Conservation (phyloP, 2,113 vertebrate genomes). For the Podiceps cristatus region DNA sequence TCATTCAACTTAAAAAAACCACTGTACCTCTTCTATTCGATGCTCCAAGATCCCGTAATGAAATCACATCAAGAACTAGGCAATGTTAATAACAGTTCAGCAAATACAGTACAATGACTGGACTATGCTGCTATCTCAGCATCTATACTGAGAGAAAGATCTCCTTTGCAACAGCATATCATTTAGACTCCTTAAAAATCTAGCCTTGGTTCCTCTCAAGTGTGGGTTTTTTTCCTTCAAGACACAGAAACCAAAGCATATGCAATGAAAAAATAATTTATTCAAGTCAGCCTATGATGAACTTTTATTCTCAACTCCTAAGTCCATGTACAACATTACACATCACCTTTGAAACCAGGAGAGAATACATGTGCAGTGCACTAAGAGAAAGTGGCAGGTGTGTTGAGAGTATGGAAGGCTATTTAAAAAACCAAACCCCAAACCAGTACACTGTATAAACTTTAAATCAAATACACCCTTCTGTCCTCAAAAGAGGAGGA, state of each 20-base stretch:
- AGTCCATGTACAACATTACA: not conserved
- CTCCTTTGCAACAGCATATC: not conserved
- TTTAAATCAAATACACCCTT: not conserved
- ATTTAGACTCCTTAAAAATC: not conserved
- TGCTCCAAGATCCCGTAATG: not conserved
- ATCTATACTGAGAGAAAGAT: not conserved
- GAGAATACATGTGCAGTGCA: fast-evolving
- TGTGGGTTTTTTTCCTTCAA: not conserved
- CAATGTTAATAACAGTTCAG: not conserved
- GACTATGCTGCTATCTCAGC: not conserved
- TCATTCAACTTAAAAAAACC: not conserved
- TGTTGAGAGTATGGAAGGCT: not conserved
- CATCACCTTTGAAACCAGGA: fast-evolving
- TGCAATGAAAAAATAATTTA: not conserved
- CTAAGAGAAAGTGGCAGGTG: not conserved
- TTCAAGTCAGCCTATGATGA: not conserved
- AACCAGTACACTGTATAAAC: not conserved
- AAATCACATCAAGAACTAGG: not conserved
- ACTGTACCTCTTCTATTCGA: not conserved
- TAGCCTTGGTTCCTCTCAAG: not conserved
- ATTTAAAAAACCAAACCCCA: fast-evolving
- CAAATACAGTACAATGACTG: not conserved
- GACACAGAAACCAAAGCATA: not conserved
- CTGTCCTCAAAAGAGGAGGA: not conserved
- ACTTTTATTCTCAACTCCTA: not conserved